A percentile compares a stretch with the other conserved stretches of the same genome.
These are phyloP conservation scores for Hedya salicella DNA, from an alignment of 2,888 invertebrate genomes.

Conservation along the genomic window DNA sequence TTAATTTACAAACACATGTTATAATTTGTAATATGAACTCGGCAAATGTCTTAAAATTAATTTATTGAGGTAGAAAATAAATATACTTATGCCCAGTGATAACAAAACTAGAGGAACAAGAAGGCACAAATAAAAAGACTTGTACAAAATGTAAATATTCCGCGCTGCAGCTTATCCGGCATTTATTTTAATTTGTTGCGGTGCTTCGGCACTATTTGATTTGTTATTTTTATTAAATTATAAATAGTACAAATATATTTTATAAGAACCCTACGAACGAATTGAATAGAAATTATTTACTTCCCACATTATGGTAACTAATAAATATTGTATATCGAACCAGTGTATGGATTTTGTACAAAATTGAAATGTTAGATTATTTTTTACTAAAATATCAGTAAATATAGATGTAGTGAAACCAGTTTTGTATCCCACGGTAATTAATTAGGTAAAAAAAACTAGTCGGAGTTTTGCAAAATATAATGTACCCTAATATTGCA, in stretches of 20 bases:
- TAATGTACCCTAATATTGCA: constrained; percentile 57
- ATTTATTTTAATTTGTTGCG: constrained; percentile 60
- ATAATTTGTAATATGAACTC: neutral
- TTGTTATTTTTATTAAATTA: constrained; percentile 66
- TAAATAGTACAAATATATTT: constrained; percentile 82
- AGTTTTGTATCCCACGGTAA: constrained; percentile 74
- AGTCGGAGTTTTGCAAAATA: constrained; percentile 68
- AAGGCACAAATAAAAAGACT: constrained; percentile 50
- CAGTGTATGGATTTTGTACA: constrained; percentile 77
- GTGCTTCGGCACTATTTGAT: constrained; percentile 49
- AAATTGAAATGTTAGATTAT: constrained; percentile 72
- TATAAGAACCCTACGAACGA: constrained; percentile 63
- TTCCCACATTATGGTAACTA: constrained; percentile 32
- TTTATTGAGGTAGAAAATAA: constrained; percentile 14
- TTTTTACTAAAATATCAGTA: constrained; percentile 70
- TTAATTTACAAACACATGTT: neutral
- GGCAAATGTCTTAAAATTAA: constrained; percentile 6
- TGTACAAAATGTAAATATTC: constrained; percentile 72
- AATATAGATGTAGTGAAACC: constrained; percentile 62
- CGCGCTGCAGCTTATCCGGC: constrained; percentile 46
- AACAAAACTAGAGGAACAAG: constrained; percentile 42
- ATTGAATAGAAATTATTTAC: constrained; percentile 41
- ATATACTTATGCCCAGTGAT: constrained; percentile 31
- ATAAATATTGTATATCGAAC: constrained; percentile 41
- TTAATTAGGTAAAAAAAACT: constrained; percentile 68